These are phyloP conservation scores for Bellardia pandia DNA, from an alignment of 2,888 invertebrate genomes.

Conservation along the genomic window DNA sequence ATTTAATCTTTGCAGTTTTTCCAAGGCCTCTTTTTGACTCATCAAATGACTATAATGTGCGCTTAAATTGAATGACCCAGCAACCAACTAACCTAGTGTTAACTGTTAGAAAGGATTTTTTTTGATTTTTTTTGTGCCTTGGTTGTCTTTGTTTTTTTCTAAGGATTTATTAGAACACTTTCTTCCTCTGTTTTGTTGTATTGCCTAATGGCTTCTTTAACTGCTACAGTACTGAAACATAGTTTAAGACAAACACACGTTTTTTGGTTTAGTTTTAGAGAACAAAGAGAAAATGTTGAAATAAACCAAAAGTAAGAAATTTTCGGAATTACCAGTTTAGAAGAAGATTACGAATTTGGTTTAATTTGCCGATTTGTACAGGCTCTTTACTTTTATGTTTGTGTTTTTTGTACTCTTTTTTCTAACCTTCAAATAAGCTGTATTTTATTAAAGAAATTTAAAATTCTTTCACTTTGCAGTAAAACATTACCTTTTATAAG, in stretches of 20 bases:
- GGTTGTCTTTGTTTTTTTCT: conserved; percentile 13
- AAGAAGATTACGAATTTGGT: conserved; percentile 41
- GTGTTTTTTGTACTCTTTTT: background rate
- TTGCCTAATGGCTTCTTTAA: conserved; percentile 12
- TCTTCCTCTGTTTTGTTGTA: conserved; percentile 27
- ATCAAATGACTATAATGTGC: conserved; percentile 9
- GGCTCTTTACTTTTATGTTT: background rate
- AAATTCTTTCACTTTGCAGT: no score
- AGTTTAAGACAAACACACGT: conserved; percentile 8
- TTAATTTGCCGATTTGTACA: conserved; percentile 28
- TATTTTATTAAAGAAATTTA: no score
- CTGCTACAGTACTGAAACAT: background rate
- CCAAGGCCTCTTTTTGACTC: conserved; percentile 24
- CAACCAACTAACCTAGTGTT: conserved; percentile 62
- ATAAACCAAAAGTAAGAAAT: conserved; percentile 3
- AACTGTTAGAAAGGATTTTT: conserved; percentile 50
- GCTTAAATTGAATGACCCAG: conserved; percentile 59
- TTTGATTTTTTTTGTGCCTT: conserved; percentile 3
- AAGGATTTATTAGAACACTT: conserved; percentile 48
- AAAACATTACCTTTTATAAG: no score
- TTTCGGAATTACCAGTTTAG: conserved; percentile 3
- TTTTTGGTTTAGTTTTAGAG: conserved; percentile 2
- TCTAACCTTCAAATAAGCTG: conserved; percentile 25
- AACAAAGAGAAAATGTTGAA: conserved; percentile 15
- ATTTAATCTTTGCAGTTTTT: conserved; percentile 16